phyloP scores from a whole-genome alignment of 2,888 invertebrate genomes.

The Sarcophaga variegata region DNA sequence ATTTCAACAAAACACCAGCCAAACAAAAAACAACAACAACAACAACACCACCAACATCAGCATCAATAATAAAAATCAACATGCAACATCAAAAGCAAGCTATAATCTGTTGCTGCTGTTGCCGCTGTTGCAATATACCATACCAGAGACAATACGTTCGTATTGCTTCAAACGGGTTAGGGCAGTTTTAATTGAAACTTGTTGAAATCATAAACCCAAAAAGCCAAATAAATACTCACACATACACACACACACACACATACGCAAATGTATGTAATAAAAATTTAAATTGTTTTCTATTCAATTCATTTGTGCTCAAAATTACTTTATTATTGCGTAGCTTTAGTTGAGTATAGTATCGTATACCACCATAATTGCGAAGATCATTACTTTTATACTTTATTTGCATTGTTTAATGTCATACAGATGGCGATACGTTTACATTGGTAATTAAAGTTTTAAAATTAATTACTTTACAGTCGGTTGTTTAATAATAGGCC shows the following conservation, averaged over 20 bases:
- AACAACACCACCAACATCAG: background rate
- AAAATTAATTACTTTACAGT: too few relatives aligned
- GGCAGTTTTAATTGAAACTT: slow-evolving; percentile 45
- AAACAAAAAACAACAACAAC: background rate
- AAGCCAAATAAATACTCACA: background rate
- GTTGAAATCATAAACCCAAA: slow-evolving; percentile 34
- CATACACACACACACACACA: background rate
- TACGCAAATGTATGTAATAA: background rate
- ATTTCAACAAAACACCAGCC: slow-evolving; percentile 11
- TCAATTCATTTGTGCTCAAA: background rate
- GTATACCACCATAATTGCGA: too few relatives aligned
- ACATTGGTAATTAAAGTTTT: too few relatives aligned
- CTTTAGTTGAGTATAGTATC: background rate
- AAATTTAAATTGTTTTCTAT: slow-evolving; percentile 8
- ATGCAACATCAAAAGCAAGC: background rate
- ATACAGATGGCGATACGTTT: too few relatives aligned
- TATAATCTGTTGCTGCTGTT: background rate
- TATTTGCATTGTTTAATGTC: too few relatives aligned
- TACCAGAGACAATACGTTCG: background rate
- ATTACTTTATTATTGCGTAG: slow-evolving; percentile 19
- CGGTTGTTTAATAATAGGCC: too few relatives aligned
- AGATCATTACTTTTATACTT: too few relatives aligned
- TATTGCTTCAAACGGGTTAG: slow-evolving; percentile 22
- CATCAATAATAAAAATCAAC: background rate
- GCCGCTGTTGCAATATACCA: slow-evolving; percentile 19